Evolutionary conservation across 2,888 invertebrate species (phyloP), one percentile per base, ranked within the genome.

Genomic region (Biston betularia): DNA sequence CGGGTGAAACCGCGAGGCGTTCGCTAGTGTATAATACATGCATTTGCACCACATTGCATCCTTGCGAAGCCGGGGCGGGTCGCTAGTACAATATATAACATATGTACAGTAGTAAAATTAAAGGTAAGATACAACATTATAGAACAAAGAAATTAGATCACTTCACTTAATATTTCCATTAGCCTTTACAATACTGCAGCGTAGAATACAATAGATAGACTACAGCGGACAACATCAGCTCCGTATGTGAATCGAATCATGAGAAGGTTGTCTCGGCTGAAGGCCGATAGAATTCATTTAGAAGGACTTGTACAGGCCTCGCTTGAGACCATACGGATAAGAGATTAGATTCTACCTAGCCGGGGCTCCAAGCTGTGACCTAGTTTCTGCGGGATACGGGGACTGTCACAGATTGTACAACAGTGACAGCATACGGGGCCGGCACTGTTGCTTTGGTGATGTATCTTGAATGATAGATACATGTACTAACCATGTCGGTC

Each of bases 311-410:
- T 54, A 45, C 34, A 55, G 60, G 33, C 54, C 53, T 15, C 12
- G n/a, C 53, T 49, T 35, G 9, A 49, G 34, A 38, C 54, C 54
- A 50, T 53, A 58, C 61, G 49, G 59, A 50, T 67, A 63, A 63
- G 63, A 68, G 67, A 63, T 68, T 68, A 68, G 59, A 68, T 68
- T 61, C 33, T 63, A 59, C 67, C 67, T 68, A 34, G 49, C 40
- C 50, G 58, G 35, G 48, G 45, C 54, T 67, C 45, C 15, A 10
- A 55, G 67, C 59, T 68, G 15, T 68, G 63, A 63, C 67, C 67
- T 68, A 68, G 55, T 63, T 62, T 55, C 59, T 12, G 42, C 52
- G 34, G 46, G 55, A 15, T 48, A 49, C 33, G 34, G 9, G 45
- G 49, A 57, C 57, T 55, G 56, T 34, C 35, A 45, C 45, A 45